Conservation (phyloP, 2,888 invertebrate genomes). For the Stenurella melanura region DNA sequence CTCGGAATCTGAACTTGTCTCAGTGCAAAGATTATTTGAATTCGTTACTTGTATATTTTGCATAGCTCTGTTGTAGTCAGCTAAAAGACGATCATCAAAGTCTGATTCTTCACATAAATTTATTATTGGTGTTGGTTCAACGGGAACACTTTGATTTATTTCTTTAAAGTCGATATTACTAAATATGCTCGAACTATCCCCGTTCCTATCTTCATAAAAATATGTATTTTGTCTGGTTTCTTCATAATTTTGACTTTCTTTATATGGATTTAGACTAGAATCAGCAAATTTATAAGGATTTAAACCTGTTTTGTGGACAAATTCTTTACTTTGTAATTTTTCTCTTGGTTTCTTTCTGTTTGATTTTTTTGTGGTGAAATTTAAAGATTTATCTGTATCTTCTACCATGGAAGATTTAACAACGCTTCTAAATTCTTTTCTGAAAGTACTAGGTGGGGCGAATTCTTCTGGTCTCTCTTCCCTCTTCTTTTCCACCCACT, state of each 20-base stretch:
- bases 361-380: slow-evolving; percentile 65
- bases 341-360: slow-evolving; percentile 23
- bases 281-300: neutral
- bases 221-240: neutral
- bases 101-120: slow-evolving; percentile 60
- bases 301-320: neutral
- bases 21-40: neutral
- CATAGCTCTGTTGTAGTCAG: slow-evolving; percentile 51
- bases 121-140: slow-evolving; percentile 61
- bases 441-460: slow-evolving; percentile 78
- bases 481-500: slow-evolving; percentile 86
- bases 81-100: slow-evolving; percentile 55
- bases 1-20: slow-evolving; percentile 12
- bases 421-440: slow-evolving; percentile 55
- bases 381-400: slow-evolving; percentile 61
- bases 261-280: slow-evolving; percentile 53
- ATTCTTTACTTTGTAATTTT: neutral
- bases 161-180: neutral
- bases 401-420: slow-evolving; percentile 30
- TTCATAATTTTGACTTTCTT: slow-evolving; percentile 44
- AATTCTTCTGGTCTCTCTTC: slow-evolving; percentile 84
- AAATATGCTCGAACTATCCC: neutral
- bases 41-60: slow-evolving; percentile 13
- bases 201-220: neutral
- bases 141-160: slow-evolving; percentile 36